Conservation (phyloP, 2,797 vertebrate genomes). For the Hafferia zeledoni region DNA sequence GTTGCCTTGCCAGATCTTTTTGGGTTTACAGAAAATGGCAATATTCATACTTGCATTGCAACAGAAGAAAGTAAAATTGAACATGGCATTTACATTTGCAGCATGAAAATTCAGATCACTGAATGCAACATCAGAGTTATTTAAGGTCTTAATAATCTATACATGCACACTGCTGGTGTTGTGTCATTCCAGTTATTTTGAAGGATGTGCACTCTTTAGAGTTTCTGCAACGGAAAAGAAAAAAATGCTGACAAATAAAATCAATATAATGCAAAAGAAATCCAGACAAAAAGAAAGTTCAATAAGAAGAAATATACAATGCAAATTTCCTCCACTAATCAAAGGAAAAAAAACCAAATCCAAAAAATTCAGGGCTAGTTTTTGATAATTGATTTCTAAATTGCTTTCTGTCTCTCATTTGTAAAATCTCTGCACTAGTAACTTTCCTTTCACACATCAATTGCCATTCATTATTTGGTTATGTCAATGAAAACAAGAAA, state of each 20-base stretch:
- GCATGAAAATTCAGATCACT: constrained; percentile 60
- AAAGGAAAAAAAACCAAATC: neutral
- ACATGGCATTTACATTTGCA: constrained; percentile 66
- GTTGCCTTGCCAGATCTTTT: constrained; percentile 34
- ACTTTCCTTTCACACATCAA: neutral
- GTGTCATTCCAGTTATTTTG: neutral
- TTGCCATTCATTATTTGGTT: neutral
- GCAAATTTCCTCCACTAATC: neutral
- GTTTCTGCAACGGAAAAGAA: neutral
- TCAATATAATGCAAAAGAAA: neutral
- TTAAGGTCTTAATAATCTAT: constrained; percentile 27
- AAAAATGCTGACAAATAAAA: neutral
- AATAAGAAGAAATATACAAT: neutral
- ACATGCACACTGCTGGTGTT: neutral
- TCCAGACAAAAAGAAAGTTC: neutral
- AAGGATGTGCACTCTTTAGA: neutral
- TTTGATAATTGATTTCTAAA: neutral
- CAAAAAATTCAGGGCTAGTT: neutral
- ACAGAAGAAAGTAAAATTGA: constrained; percentile 53
- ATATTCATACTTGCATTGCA: constrained; percentile 52
- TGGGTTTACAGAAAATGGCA: constrained; percentile 62
- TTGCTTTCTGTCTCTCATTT: neutral
- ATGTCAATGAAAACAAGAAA: neutral
- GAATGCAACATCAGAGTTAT: neutral
- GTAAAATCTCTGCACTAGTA: neutral